A percentile compares a stretch with the other conserved stretches of the same genome.
Conservation (phyloP, 2,888 invertebrate genomes). For the Mellilla xanthometata region DNA sequence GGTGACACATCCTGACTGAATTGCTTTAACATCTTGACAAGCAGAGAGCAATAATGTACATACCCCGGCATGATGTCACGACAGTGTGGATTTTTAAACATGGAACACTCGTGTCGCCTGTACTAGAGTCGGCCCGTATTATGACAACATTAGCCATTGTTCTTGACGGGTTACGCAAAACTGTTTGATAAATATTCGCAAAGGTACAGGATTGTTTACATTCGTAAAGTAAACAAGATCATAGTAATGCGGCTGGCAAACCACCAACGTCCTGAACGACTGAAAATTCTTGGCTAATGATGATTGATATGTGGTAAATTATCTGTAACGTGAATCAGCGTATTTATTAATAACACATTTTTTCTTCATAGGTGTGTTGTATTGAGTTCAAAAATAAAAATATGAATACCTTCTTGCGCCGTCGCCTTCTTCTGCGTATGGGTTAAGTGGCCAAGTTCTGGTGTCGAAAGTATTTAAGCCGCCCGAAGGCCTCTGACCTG, state of each 20-base stretch:
- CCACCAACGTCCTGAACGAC: slow-evolving; percentile 12
- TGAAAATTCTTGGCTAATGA: slow-evolving; percentile 3
- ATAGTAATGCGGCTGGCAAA: slow-evolving; percentile 11
- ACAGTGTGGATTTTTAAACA: slow-evolving; percentile 39
- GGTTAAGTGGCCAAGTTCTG: too few relatives aligned
- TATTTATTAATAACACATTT: neutral
- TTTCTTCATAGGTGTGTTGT: too few relatives aligned
- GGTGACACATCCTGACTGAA: too few relatives aligned
- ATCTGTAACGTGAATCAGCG: slow-evolving; percentile 1
- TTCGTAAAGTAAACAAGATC: slow-evolving; percentile 57
- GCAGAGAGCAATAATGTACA: slow-evolving; percentile 1
- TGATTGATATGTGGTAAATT: slow-evolving; percentile 9
- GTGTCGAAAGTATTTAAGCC: too few relatives aligned
- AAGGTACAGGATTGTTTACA: slow-evolving; percentile 60
- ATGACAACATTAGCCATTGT: slow-evolving; percentile 75
- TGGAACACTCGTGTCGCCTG: slow-evolving; percentile 30
- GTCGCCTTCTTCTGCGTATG: too few relatives aligned
- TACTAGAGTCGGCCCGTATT: slow-evolving; percentile 57
- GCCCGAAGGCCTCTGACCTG: too few relatives aligned
- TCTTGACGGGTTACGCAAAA: slow-evolving; percentile 66
- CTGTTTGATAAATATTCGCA: slow-evolving; percentile 70
- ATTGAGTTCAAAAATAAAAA: too few relatives aligned
- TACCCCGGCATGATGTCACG: slow-evolving; percentile 35
- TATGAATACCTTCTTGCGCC: too few relatives aligned
- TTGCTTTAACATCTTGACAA: neutral